Percentiles rank a stretch among this genome's conserved stretches.
phyloP scores from a whole-genome alignment of 1,140 invertebrate genomes.

The Samia ricini region DNA sequence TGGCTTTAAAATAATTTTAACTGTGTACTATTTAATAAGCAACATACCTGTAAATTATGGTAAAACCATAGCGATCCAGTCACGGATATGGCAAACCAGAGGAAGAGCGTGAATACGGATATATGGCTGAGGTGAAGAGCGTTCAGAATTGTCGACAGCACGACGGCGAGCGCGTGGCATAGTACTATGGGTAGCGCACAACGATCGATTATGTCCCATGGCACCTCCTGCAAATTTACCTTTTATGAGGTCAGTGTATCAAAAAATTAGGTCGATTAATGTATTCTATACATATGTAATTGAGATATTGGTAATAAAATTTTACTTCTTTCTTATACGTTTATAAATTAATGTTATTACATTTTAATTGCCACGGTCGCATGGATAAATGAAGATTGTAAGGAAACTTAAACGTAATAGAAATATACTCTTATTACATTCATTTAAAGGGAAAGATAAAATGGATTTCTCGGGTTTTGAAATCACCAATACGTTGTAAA shows the following conservation, averaged over 20 bases:
- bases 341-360: background rate
- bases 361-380: background rate
- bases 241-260: background rate
- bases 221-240: conserved; percentile 76
- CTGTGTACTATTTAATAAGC: too few relatives aligned
- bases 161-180: conserved; percentile 86
- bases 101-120: conserved; percentile 86
- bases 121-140: conserved; percentile 84
- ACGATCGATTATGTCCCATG: conserved; percentile 88
- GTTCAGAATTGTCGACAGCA: conserved; percentile 84
- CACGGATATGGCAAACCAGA: conserved; percentile 84
- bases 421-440: too few relatives aligned
- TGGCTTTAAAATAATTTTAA: too few relatives aligned
- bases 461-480: too few relatives aligned
- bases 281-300: background rate
- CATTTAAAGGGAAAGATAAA: too few relatives aligned
- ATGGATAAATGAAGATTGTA: background rate
- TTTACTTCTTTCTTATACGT: background rate
- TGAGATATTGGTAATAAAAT: background rate
- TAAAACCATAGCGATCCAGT: conserved; percentile 87
- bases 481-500: too few relatives aligned
- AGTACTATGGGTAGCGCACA: conserved; percentile 87
- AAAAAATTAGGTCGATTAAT: background rate
- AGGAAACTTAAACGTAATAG: background rate
- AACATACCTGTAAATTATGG: conserved; percentile 88